Evolutionary conservation across 1,140 invertebrate species (phyloP).

Genomic region (Pristionchus pacificus): DNA sequence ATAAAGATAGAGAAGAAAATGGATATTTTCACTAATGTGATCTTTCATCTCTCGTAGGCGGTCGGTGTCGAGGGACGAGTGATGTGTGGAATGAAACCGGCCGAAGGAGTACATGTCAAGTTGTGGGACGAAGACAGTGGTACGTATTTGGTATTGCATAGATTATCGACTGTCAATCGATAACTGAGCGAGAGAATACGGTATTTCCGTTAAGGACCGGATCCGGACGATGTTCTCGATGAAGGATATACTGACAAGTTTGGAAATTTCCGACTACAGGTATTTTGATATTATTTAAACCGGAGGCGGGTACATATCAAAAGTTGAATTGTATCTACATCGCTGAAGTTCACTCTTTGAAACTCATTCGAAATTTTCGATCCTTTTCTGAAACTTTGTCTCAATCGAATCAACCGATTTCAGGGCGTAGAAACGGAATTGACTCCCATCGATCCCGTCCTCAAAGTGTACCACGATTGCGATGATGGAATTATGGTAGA

Average conservation of each 20-base stretch:
- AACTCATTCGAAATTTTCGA: too few relatives aligned
- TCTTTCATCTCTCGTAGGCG: neutral
- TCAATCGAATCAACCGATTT: too few relatives aligned
- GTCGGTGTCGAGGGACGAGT: conserved; percentile 40
- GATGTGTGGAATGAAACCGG: conserved; percentile 49
- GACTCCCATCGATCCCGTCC: conserved; percentile 33
- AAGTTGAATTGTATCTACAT: neutral
- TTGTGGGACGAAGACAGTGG: conserved; percentile 52
- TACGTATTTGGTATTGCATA: conserved; percentile 3
- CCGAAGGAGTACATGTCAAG: conserved; percentile 46
- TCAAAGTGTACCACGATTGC: conserved; percentile 36
- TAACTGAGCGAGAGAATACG: too few relatives aligned
- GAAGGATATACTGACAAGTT: conserved; percentile 45
- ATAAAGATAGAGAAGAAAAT: too few relatives aligned
- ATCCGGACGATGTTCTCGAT: conserved; percentile 38
- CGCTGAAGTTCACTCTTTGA: too few relatives aligned
- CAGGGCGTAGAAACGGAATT: conserved; percentile 28
- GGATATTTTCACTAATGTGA: too few relatives aligned
- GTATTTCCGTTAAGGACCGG: conserved; percentile 33
- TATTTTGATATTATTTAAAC: too few relatives aligned
- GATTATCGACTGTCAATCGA: too few relatives aligned
- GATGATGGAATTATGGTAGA: conserved; percentile 25
- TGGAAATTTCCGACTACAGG: conserved; percentile 24
- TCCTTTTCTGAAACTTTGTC: neutral
- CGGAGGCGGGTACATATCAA: too few relatives aligned